These are phyloP conservation scores for Aradophagus sp. DNA, from an alignment of 1,140 invertebrate genomes.

Conservation along the genomic window DNA sequence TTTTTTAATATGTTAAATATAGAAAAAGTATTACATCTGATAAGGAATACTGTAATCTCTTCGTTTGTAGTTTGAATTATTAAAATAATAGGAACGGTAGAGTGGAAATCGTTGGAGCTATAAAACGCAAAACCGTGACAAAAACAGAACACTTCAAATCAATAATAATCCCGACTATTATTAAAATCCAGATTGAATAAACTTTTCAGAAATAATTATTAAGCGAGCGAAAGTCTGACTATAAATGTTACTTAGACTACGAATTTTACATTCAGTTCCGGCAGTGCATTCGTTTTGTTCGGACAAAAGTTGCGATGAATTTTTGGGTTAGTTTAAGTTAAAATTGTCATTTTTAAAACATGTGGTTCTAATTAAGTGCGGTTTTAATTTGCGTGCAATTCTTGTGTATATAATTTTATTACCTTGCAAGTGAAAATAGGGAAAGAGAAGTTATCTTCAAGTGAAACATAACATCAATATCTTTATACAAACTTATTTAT, in stretches of 20 bases:
- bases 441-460: too few species aligned
- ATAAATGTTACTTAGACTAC: slow-evolving; percentile 67
- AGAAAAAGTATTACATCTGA: too few species aligned
- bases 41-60: too few species aligned
- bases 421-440: too few species aligned
- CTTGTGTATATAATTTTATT: too few species aligned
- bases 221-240: slow-evolving; percentile 65
- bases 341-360: neutral
- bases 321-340: slow-evolving; percentile 41
- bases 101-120: slow-evolving; percentile 12
- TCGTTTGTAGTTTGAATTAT: too few species aligned
- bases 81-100: neutral
- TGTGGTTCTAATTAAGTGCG: too few species aligned
- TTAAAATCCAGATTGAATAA: slow-evolving; percentile 26
- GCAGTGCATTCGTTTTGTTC: slow-evolving; percentile 34
- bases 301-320: slow-evolving; percentile 35
- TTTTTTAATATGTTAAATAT: too few species aligned
- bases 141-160: slow-evolving; percentile 29
- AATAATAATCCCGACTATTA: slow-evolving; percentile 52
- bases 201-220: slow-evolving; percentile 38
- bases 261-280: slow-evolving; percentile 57
- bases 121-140: slow-evolving; percentile 36
- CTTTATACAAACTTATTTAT: too few species aligned
- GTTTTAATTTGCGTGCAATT: too few species aligned
- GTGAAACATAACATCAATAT: too few species aligned